Base-by-base conservation (phyloP, 2,797 vertebrate genomes). In the Chaetophractus vellerosus region DNA sequence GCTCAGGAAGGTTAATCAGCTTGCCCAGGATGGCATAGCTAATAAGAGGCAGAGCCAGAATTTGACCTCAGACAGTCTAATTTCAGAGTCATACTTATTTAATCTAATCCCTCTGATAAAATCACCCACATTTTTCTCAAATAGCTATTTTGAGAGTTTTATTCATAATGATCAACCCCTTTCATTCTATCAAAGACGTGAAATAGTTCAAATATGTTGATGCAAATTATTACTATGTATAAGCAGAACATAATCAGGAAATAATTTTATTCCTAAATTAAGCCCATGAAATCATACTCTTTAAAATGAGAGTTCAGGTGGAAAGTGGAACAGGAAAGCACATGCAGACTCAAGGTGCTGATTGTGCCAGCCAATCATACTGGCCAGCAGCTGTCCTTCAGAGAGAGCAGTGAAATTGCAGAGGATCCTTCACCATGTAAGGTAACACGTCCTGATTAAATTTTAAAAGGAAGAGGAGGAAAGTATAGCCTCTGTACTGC, bases 391-490 rank as follows among this genome's bases (percentile, higher is more conserved):
- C 50, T 57, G 33, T 68, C 82, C 83, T 93, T 90, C 26, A 8
- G 21, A 91, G 45, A 16, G 38, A 88, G 31, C 84, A 9, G 33
- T 10, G 48, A 85, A 83, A 87, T 81, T 31, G 1, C 52, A 80
- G 24, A 41, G 55, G 75, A 93, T 80, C 85, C 24, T 71, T 66
- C 9, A 10, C 64, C 38, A 64, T 85, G 94, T 90, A 95, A 97
- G 74, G 45, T 24, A 69, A 96, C 88, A 92, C 85, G 0, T 75
- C 94, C 79, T 93, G 38, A 95, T 97, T 95, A 97, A 92, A 38
- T 96, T 97, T 94, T 90, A 96, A 93, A 93, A 94, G 93, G 93
- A 79, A 94, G 72, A 71, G 94, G 78, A 94, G 88, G 92, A 91
- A 93, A 88, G 45, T 5, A 19, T 50, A 90, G 90, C 84, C 82